Percentiles rank a stretch among this genome's conserved stretches.
Conservation (phyloP, 2,113 vertebrate species). For the Pyxicephalus adspersus region DNA sequence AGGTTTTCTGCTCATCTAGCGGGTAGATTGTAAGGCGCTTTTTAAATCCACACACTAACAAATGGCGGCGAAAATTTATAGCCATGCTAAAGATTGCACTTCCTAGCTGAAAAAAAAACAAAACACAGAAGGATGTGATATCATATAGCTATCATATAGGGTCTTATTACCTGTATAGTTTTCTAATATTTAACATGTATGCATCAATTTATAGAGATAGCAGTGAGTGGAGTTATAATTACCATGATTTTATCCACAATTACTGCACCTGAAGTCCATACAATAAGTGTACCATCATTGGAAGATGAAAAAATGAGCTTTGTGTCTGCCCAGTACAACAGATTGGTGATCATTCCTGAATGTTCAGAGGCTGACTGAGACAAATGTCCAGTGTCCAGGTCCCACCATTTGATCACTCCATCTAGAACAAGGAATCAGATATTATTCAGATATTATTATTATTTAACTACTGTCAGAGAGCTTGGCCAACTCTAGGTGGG, state of each 20-base stretch:
- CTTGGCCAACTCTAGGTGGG: no score
- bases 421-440: conserved; percentile 42
- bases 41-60: conserved; percentile 62
- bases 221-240: not conserved
- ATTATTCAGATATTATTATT: no score
- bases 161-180: no score
- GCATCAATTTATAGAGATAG: no score
- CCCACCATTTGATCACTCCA: conserved; percentile 64
- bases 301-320: conserved; percentile 62
- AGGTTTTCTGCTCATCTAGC: conserved; percentile 33
- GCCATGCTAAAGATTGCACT: conserved; percentile 60
- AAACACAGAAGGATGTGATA: not conserved
- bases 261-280: conserved; percentile 59
- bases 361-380: conserved; percentile 54
- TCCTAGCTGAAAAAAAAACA: conserved; percentile 51
- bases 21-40: conserved; percentile 54
- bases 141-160: no score
- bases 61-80: conserved; percentile 57
- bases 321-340: conserved; percentile 60
- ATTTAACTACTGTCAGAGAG: no score
- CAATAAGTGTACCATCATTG: conserved; percentile 60
- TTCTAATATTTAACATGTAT: not conserved
- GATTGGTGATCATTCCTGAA: conserved; percentile 59
- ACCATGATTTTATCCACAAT: conserved; percentile 60
- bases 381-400: conserved; percentile 58